A percentile compares a stretch with the other conserved stretches of the same genome.
Conservation (phyloP, 2,888 invertebrate genomes). For the Patella caerulea region DNA sequence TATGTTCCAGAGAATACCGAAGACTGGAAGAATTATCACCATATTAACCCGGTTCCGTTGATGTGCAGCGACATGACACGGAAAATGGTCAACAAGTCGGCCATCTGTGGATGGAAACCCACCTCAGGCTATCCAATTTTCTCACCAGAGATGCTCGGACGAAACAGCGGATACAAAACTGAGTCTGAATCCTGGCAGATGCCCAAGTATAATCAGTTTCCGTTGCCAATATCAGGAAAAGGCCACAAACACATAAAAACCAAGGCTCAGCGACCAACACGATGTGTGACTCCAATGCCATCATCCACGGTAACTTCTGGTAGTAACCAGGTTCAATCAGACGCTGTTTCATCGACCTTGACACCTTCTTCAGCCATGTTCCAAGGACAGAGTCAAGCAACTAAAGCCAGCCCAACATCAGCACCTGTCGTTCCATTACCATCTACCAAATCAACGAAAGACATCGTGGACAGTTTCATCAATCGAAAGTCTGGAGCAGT, state of each 20-base stretch:
- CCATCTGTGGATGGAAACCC: neutral
- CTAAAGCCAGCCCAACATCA: neutral
- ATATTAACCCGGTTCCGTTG: neutral
- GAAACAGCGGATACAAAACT: neutral
- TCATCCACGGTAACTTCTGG: conserved; percentile 16
- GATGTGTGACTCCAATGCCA: conserved; percentile 11
- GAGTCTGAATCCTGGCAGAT: neutral
- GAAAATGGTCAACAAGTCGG: conserved; percentile 2
- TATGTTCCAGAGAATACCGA: neutral
- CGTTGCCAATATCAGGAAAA: neutral
- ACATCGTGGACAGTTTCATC: conserved; percentile 10
- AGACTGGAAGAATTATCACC: neutral
- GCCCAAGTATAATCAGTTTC: neutral
- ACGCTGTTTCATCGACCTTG: neutral
- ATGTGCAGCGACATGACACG: conserved; percentile 1
- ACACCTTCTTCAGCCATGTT: neutral
- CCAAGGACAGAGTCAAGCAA: neutral
- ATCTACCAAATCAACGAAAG: conserved; percentile 3
- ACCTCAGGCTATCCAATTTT: neutral
- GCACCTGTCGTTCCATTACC: conserved; percentile 9
- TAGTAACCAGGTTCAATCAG: conserved; percentile 1
- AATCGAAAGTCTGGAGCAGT: neutral
- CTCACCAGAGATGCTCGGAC: neutral
- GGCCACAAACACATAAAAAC: neutral
- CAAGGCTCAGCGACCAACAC: neutral